phyloP scores from a whole-genome alignment of 2,888 invertebrate genomes.

The Lydus trimaculatus region DNA sequence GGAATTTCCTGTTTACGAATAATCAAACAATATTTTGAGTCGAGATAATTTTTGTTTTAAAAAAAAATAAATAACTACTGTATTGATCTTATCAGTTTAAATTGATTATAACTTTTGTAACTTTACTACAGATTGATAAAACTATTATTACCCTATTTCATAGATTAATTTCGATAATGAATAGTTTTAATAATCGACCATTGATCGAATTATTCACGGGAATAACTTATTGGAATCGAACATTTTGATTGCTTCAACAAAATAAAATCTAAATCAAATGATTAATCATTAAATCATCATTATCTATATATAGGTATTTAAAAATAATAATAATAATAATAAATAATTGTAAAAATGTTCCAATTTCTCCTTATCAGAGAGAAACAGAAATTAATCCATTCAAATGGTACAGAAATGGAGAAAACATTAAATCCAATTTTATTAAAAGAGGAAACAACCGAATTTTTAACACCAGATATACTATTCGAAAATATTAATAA shows the following conservation, averaged over 20 bases:
- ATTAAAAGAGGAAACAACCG: constrained; percentile 66
- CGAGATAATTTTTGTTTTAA: neutral
- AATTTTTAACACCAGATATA: constrained; percentile 73
- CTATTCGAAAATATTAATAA: constrained; percentile 72
- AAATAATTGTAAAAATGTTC: too few species aligned
- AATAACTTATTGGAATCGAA: too few species aligned
- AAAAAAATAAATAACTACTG: neutral
- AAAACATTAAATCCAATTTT: constrained; percentile 63
- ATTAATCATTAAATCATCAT: too few species aligned
- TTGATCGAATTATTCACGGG: too few species aligned
- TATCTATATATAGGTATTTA: constrained; percentile 4
- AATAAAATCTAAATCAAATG: too few species aligned
- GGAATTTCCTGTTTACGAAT: too few species aligned
- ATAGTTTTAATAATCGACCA: too few species aligned
- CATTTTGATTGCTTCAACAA: too few species aligned
- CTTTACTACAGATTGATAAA: neutral
- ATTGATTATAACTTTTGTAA: neutral
- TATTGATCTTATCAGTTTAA: neutral
- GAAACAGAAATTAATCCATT: constrained; percentile 60
- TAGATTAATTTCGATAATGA: too few species aligned
- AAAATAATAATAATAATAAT: too few species aligned
- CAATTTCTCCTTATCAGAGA: constrained; percentile 63
- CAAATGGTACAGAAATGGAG: constrained; percentile 56
- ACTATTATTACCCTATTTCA: too few species aligned
- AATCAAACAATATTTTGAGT: too few species aligned